Base-by-base conservation (phyloP, 1,140 invertebrate species). In the Hyles vespertilio region DNA sequence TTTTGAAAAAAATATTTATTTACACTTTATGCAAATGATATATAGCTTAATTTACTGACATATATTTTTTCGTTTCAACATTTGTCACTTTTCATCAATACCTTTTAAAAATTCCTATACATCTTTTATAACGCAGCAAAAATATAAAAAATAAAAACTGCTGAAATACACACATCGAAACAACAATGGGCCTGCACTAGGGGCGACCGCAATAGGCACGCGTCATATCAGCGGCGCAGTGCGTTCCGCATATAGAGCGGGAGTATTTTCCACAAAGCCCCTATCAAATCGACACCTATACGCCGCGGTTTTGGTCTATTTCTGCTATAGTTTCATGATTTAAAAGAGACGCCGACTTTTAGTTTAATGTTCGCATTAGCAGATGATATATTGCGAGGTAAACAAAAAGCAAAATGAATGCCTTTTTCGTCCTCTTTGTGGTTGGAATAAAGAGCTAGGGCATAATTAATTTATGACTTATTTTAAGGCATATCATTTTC, bases 211-310 rank as follows among this genome's bases (percentile, higher is more conserved):
- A 56, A 63, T 54, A 62, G 55, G 63, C 69, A 73, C 70, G 67
- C 69, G 62, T 67, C 59, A 66, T 54, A 70, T 68, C 63, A 62
- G 56, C 66, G 34, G 64, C 67, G 63, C 57, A 65, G 57, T 70
- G 69, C 68, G 74, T 69, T 64, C 59, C 61, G 66, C 64, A 69
- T 66, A 74, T 65, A 65, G 63, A 69, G 70, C 71, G 75, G 54
- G 65, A 72, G 56, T 63, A 59, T 78, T 74, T 74, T 76, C 68
- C 63, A 70, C 69, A 78, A 78, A 76, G 62, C 62, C 61, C 62
- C 63, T 68, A 66, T 62, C 59, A 66, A 66, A 66, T 58, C 63
- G 63, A 72, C 63, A 67, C 58, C 63, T 65, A 60, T 53, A 58
- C 51, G 48, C 36, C 34, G 32, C 52, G 57, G 49, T 61, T 69